These are phyloP conservation scores for Scrobipalpa costella DNA, from an alignment of 2,888 invertebrate genomes.

Conservation along the genomic window DNA sequence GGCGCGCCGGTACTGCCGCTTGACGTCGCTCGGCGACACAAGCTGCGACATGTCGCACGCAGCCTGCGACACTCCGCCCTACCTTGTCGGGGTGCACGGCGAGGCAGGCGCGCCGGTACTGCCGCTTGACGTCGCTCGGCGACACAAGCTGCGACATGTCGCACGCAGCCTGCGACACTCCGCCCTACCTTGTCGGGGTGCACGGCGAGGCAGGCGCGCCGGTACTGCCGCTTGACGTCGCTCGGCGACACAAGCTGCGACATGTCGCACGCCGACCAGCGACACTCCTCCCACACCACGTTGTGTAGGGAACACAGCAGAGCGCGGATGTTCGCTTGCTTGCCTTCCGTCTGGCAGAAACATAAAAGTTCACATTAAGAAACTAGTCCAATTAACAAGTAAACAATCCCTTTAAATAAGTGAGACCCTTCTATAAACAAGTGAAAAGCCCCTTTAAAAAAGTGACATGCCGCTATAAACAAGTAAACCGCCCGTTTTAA, in stretches of 20 bases:
- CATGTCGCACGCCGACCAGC: constrained; percentile 97
- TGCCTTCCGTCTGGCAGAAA: constrained; percentile 91
- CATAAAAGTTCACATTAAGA: background rate
- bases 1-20: constrained; percentile 96
- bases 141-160: constrained; percentile 97
- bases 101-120: constrained; percentile 96
- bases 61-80: no score
- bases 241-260: constrained; percentile 93
- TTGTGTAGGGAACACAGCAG: constrained; percentile 96
- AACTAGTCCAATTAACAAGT: no score
- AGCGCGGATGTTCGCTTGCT: constrained; percentile 97
- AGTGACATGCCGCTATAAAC: no score
- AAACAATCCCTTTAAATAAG: no score
- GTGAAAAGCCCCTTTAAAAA: no score
- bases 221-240: constrained; percentile 97
- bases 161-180: no score
- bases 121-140: constrained; percentile 96
- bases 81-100: constrained; percentile 99
- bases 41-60: constrained; percentile 97
- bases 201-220: constrained; percentile 97
- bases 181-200: constrained; percentile 99
- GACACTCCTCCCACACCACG: constrained; percentile 95
- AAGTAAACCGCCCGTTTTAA: no score
- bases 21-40: constrained; percentile 95
- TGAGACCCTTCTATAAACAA: no score